Evolutionary conservation across 2,113 vertebrate genomes (phyloP), one percentile per base, ranked within the genome.

Genomic region (Sialia sialis): DNA sequence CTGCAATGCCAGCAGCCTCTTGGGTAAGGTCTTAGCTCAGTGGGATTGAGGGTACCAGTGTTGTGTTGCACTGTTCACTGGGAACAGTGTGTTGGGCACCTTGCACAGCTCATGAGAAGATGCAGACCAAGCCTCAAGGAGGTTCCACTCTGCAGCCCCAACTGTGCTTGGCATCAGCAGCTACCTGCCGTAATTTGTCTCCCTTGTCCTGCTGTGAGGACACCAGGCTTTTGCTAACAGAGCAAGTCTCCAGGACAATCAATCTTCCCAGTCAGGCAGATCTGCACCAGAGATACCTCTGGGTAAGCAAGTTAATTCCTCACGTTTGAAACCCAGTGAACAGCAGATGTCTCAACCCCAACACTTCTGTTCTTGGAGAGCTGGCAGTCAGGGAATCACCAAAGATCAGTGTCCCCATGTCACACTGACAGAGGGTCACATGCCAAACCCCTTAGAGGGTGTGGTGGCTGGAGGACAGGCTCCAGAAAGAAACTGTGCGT

Each of bases 1-100:
- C 56, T 9, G 14, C 0, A 0, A 73, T 32, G 39, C 63, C 2
- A 4, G 4, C 30, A 68, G 32, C 43, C 25, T 70, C 83, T 85
- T 20, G 48, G 12, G 60, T 17, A 29, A 72, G 56, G 58, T 14
- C 21, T 25, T 6, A 44, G 38, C 39, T 26, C 46, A 14, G 56
- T 38, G 48, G 56, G 32, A 32, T 38, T 39, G 23, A 48, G 15
- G 29, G 32, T 39, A 29, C 54, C 49, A 38, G 52, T 21, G n/a
- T 3, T 55, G 68, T 13, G 43, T 14, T 41, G 32, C 6, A 0
- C 1, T 59, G 36, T 8, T 92, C 64, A 23, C 64, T 18, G 12
- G 41, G 69, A 84, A 11, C n/a, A 79, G 19, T 0, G 0, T 69
- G 27, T 13, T 39, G 51, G 39, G 27, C 38, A 70, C 26, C 56